Evolutionary conservation across 2,888 invertebrate genomes (phyloP).

Genomic region (Chloroclysta siterata): DNA sequence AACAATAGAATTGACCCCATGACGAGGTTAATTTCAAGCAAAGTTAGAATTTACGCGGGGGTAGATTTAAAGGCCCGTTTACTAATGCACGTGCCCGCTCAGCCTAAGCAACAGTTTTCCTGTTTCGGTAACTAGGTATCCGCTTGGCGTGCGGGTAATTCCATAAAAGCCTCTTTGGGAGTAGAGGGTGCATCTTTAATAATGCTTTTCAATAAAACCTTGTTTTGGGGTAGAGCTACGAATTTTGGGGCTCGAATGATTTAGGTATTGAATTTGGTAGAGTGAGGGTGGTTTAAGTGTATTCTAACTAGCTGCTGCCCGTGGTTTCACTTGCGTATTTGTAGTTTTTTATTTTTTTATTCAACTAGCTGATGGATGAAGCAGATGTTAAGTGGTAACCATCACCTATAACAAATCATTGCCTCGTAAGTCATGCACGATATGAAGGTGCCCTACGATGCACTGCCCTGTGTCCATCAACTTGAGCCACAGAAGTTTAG

Average conservation of each 20-base stretch:
- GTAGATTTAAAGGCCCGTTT: neutral
- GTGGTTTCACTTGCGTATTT: too few species aligned
- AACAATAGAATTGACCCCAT: neutral
- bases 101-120: neutral
- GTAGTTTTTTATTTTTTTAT: too few species aligned
- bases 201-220: slow-evolving; percentile 50
- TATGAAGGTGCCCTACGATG: too few species aligned
- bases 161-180: slow-evolving; percentile 57
- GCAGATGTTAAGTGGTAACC: too few species aligned
- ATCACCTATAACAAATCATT: too few species aligned
- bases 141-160: slow-evolving; percentile 60
- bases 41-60: too few species aligned
- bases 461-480: too few species aligned
- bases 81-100: neutral
- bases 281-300: neutral
- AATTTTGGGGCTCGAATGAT: slow-evolving; percentile 20
- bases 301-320: neutral
- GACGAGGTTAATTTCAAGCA: neutral
- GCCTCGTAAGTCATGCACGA: too few species aligned
- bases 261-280: slow-evolving; percentile 1
- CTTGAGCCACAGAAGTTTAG: too few species aligned
- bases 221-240: slow-evolving; percentile 36
- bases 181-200: slow-evolving; percentile 72
- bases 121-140: slow-evolving; percentile 3
- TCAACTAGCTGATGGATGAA: too few species aligned